Percentiles rank a stretch among this genome's conserved stretches.
Conservation (phyloP, 1,140 invertebrate species). For the Diorhabda carinulata region DNA sequence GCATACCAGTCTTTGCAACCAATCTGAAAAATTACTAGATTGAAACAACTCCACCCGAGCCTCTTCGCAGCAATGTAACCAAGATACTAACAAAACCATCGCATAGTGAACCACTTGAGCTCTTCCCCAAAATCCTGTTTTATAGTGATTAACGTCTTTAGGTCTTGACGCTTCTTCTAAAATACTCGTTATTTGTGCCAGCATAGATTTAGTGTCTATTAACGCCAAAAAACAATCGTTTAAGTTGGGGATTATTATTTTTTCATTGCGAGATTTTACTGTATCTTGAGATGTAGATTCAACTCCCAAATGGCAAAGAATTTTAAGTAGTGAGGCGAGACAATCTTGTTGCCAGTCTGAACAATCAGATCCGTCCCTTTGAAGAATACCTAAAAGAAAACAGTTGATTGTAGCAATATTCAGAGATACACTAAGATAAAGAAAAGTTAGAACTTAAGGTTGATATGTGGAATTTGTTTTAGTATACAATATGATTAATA, state of each 20-base stretch:
- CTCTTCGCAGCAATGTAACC: conserved; percentile 71
- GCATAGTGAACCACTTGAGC: conserved; percentile 72
- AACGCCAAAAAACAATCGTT: conserved; percentile 64
- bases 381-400: conserved; percentile 52
- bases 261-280: conserved; percentile 38
- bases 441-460: too few species aligned
- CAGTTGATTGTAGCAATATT: too few species aligned
- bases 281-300: conserved; percentile 51
- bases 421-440: too few species aligned
- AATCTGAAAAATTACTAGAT: conserved; percentile 61
- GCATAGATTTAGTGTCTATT: conserved; percentile 78
- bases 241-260: conserved; percentile 42
- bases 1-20: conserved; percentile 65
- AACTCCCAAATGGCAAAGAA: conserved; percentile 82
- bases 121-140: conserved; percentile 82
- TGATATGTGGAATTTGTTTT: too few species aligned
- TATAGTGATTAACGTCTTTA: conserved; percentile 75
- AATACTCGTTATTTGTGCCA: conserved; percentile 79
- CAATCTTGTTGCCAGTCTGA: conserved; percentile 94
- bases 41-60: conserved; percentile 64
- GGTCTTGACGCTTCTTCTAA: conserved; percentile 78
- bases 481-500: too few species aligned
- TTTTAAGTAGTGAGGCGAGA: conserved; percentile 76
- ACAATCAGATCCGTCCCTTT: conserved; percentile 63
- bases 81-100: conserved; percentile 76